phyloP scores from a whole-genome alignment of 2,113 vertebrate genomes.

The Equus przewalskii region DNA sequence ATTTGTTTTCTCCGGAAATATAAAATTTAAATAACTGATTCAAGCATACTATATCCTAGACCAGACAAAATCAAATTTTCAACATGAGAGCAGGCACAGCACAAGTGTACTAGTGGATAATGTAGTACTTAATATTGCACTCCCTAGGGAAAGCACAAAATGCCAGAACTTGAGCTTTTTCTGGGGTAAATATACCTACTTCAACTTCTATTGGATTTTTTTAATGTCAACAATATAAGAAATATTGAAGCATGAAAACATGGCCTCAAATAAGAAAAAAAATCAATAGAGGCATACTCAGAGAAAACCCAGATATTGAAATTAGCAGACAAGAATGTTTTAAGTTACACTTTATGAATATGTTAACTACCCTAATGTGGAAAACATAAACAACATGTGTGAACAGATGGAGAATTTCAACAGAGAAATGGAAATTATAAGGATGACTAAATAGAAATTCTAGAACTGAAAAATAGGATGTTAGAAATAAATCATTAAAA shows the following conservation, averaged over 20 bases:
- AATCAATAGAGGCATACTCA: not conserved
- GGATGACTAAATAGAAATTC: not conserved
- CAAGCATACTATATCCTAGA: not conserved
- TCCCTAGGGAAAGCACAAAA: not conserved
- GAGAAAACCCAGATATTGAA: constrained; percentile 18
- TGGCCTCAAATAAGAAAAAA: not conserved
- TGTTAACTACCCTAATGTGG: not conserved
- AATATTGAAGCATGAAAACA: not conserved
- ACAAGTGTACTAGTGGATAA: not conserved
- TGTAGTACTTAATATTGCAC: not conserved
- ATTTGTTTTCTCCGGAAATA: constrained; percentile 30
- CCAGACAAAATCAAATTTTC: not conserved
- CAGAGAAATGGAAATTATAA: not conserved
- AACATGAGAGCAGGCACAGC: not conserved
- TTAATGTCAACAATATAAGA: not conserved
- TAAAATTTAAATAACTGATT: not conserved
- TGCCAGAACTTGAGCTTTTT: not conserved
- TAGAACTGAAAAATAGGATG: not conserved
- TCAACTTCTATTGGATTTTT: not conserved
- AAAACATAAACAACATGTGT: not conserved
- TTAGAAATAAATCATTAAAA: not conserved
- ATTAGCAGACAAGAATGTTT: constrained; percentile 7
- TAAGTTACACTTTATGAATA: not conserved
- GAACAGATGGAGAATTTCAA: not conserved
- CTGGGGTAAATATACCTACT: not conserved